Conservation (phyloP, 2,113 vertebrate genomes). For the Azemiops feae region DNA sequence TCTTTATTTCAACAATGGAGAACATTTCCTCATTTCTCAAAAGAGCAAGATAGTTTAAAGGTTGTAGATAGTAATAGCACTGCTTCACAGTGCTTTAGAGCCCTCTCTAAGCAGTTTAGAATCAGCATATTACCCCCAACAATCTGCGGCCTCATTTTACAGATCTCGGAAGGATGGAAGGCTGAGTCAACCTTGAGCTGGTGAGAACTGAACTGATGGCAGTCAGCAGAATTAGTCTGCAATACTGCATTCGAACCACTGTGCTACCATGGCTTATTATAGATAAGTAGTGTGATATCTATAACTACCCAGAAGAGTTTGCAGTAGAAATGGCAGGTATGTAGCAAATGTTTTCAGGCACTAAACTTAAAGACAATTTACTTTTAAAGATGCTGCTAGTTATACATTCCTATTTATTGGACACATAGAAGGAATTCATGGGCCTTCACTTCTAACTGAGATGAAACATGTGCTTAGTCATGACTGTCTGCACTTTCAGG, state of each 20-base stretch:
- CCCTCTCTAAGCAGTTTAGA: no score
- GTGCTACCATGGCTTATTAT: no score
- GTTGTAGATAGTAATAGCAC: background rate
- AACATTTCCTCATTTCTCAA: background rate
- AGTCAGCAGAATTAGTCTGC: no score
- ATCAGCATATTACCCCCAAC: no score
- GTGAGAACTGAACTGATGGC: no score
- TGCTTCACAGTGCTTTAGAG: no score
- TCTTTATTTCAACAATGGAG: background rate
- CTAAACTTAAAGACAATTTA: background rate
- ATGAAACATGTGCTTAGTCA: background rate
- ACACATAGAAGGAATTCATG: background rate
- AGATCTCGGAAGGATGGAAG: no score
- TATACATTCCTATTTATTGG: background rate
- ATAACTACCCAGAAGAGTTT: background rate
- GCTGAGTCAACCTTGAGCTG: no score
- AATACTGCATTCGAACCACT: no score
- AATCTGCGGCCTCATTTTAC: no score
- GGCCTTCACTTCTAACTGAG: background rate
- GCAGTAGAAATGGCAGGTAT: background rate
- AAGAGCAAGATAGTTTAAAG: background rate
- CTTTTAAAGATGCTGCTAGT: background rate
- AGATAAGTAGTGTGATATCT: background rate
- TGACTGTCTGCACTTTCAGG: background rate
- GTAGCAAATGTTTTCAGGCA: background rate